These are phyloP conservation scores for Rhagophthalmus giganteus DNA, from an alignment of 2,888 invertebrate species.

Conservation along the genomic window DNA sequence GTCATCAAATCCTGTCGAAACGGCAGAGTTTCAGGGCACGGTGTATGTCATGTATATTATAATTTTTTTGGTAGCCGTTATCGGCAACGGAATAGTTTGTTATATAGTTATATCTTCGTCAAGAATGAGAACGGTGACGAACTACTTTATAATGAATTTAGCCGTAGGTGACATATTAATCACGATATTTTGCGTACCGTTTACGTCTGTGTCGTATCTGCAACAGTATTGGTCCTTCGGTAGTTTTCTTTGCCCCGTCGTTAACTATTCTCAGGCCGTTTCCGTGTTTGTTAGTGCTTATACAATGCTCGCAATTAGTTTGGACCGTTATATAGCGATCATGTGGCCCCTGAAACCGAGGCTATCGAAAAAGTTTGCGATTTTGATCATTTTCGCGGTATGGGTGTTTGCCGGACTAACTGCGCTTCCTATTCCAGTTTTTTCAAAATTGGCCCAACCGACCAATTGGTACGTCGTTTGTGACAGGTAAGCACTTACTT, in stretches of 20 bases:
- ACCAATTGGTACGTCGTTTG: slow-evolving; percentile 65
- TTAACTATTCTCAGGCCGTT: slow-evolving; percentile 80
- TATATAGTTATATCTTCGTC: slow-evolving; percentile 82
- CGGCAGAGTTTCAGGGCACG: slow-evolving; percentile 63
- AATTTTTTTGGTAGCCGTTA: slow-evolving; percentile 71
- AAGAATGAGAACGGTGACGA: slow-evolving; percentile 89
- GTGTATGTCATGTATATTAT: slow-evolving; percentile 72
- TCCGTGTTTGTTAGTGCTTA: slow-evolving; percentile 86
- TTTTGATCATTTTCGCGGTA: slow-evolving; percentile 68
- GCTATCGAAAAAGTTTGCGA: slow-evolving; percentile 73
- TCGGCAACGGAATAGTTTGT: slow-evolving; percentile 80
- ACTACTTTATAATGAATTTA: slow-evolving; percentile 87
- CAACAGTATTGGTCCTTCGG: slow-evolving; percentile 91
- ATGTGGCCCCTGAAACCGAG: slow-evolving; percentile 85
- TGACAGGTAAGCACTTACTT: too few species aligned
- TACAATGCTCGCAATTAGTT: slow-evolving; percentile 86
- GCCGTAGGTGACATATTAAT: slow-evolving; percentile 89
- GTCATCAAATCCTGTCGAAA: slow-evolving; percentile 21
- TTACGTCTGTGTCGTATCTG: slow-evolving; percentile 80
- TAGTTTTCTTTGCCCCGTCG: slow-evolving; percentile 76
- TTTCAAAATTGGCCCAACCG: slow-evolving; percentile 69
- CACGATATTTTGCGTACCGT: slow-evolving; percentile 89
- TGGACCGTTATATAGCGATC: slow-evolving; percentile 88
- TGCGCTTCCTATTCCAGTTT: slow-evolving; percentile 78
- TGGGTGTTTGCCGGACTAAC: slow-evolving; percentile 79